Evolutionary conservation across 2,888 invertebrate species (phyloP).

Genomic region (Microctonus aethiopoides): DNA sequence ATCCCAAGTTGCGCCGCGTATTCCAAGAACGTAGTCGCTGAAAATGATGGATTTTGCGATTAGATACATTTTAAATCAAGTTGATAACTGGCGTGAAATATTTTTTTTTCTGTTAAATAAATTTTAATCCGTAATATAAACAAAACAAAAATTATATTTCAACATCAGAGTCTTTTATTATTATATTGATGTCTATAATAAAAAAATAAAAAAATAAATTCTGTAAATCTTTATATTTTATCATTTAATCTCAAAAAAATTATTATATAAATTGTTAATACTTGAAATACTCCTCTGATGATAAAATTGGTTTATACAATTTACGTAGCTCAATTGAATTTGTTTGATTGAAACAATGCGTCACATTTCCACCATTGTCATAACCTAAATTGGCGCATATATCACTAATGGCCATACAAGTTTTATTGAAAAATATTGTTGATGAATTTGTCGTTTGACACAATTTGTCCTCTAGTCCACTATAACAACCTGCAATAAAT

Average conservation of each 20-base stretch:
- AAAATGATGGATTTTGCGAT: conserved; percentile 45
- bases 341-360: conserved; percentile 67
- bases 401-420: conserved; percentile 68
- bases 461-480: conserved; percentile 71
- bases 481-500: conserved; percentile 72
- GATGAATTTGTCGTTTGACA: conserved; percentile 68
- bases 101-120: background rate
- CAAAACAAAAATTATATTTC: background rate
- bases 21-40: conserved; percentile 83
- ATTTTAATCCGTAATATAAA: background rate
- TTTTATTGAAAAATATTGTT: conserved; percentile 69
- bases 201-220: conserved; percentile 46
- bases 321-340: conserved; percentile 68
- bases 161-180: background rate
- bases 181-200: background rate
- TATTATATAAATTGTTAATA: conserved; percentile 54
- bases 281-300: conserved; percentile 78
- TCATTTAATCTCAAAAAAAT: background rate
- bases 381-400: conserved; percentile 69
- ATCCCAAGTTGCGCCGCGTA: conserved; percentile 79
- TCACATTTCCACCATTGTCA: conserved; percentile 65
- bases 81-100: background rate
- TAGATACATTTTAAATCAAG: conserved; percentile 21
- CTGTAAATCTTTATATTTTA: conserved; percentile 39
- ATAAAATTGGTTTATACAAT: conserved; percentile 71